A percentile compares a stretch with the other conserved stretches of the same genome.
Evolutionary conservation across 2,888 invertebrate genomes (phyloP).

Genomic region (Platerodrilus igneus): DNA sequence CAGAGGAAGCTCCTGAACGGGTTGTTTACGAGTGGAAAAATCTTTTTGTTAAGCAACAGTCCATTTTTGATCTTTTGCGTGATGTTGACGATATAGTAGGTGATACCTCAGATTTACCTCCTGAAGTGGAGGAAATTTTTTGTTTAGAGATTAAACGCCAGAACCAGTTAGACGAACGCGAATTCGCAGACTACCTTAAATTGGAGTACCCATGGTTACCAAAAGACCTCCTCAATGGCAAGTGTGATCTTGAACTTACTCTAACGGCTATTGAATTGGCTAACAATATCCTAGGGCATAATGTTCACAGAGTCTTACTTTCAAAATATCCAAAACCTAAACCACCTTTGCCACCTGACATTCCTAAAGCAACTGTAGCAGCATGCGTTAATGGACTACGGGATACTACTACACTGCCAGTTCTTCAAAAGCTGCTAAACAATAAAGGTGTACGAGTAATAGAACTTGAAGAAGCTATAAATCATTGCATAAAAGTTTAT

Average conservation of each 20-base stretch:
- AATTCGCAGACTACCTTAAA: conserved; percentile 56
- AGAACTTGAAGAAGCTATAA: conserved; percentile 49
- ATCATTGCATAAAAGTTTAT: conserved; percentile 54
- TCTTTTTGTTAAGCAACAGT: conserved; percentile 53
- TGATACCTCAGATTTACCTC: conserved; percentile 40
- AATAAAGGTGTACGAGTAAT: conserved; percentile 36
- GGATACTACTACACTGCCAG: conserved; percentile 33
- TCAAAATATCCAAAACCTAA: conserved; percentile 41
- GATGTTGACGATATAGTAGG: conserved; percentile 44
- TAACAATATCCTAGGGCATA: conserved; percentile 40
- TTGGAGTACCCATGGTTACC: conserved; percentile 54
- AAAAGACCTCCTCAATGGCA: conserved; percentile 48
- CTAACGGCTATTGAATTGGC: conserved; percentile 33
- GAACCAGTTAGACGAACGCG: conserved; percentile 52
- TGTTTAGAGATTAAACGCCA: conserved; percentile 52
- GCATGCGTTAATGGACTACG: conserved; percentile 40
- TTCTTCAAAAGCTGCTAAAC: conserved; percentile 37
- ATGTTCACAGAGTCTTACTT: conserved; percentile 40
- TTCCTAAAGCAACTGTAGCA: conserved; percentile 35
- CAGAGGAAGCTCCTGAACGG: conserved; percentile 47
- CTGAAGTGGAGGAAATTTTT: conserved; percentile 48
- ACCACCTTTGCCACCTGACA: conserved; percentile 31
- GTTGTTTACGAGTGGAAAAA: conserved; percentile 55
- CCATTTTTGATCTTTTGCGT: conserved; percentile 52
- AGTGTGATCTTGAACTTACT: conserved; percentile 40